phyloP scores from a whole-genome alignment of 2,113 vertebrate species.

The Triplophysa tibetana region DNA sequence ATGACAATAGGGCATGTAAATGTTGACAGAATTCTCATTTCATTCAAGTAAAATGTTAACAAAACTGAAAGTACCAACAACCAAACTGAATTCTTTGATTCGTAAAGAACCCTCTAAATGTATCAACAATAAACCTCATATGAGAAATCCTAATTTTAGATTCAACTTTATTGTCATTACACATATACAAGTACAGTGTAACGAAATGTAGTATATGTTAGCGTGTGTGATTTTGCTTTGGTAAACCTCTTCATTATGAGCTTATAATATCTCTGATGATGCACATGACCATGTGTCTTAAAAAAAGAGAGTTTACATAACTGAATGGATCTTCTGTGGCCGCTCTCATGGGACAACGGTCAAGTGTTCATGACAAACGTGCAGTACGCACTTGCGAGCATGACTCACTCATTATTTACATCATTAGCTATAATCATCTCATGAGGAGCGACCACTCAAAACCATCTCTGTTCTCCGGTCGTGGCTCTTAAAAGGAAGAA shows the following conservation, averaged over 20 bases:
- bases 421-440: constrained; percentile 34
- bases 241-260: constrained; percentile 5
- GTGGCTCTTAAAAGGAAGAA: constrained; percentile 19
- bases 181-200: too few relatives aligned
- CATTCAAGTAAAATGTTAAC: too few relatives aligned
- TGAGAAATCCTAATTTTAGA: too few relatives aligned
- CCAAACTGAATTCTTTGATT: too few relatives aligned
- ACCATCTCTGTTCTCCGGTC: constrained; percentile 41
- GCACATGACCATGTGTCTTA: constrained; percentile 7
- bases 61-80: too few relatives aligned
- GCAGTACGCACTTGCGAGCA: neutral
- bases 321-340: constrained; percentile 30
- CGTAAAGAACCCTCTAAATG: too few relatives aligned
- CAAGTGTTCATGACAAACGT: neutral
- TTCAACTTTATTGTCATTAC: too few relatives aligned
- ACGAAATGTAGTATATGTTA: too few relatives aligned
- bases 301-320: neutral
- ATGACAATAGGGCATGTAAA: too few relatives aligned
- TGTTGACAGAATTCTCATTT: too few relatives aligned
- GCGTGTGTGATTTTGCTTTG: neutral
- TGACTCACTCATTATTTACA: constrained; percentile 35
- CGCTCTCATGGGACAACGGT: neutral
- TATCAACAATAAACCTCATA: too few relatives aligned
- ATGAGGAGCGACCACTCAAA: constrained; percentile 35
- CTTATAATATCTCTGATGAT: neutral